Conservation (phyloP, 2,113 vertebrate genomes). For the Saccopteryx leptura region DNA sequence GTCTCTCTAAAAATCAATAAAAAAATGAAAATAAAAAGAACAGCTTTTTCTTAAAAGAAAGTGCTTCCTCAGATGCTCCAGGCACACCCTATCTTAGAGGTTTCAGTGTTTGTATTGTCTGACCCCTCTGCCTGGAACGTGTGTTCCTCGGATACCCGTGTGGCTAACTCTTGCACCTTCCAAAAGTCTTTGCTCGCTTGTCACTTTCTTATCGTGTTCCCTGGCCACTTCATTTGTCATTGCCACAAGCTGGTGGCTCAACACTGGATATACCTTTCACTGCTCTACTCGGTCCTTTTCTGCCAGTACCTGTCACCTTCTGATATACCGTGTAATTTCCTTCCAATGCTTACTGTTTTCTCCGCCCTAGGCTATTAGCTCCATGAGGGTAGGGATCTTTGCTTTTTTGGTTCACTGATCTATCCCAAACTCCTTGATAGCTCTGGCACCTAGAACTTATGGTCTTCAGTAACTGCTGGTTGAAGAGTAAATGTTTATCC, state of each 20-base stretch:
- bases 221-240: background rate
- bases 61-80: background rate
- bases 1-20: no score
- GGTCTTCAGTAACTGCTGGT: background rate
- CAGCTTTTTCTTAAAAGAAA: background rate
- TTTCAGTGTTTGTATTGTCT: background rate
- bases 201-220: background rate
- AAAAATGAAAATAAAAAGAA: no score
- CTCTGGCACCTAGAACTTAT: background rate
- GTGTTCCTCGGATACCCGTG: no score
- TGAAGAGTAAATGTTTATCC: background rate
- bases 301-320: background rate
- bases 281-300: background rate
- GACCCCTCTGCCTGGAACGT: background rate
- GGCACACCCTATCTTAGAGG: background rate
- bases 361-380: background rate
- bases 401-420: background rate
- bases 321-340: background rate
- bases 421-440: background rate
- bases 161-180: background rate
- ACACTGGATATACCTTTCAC: background rate
- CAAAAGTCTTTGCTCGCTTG: background rate
- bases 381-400: background rate
- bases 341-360: background rate
- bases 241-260: accelerated